A percentile compares a stretch with the other conserved stretches of the same genome.
These are phyloP conservation scores for Cacatua alba DNA, from an alignment of 2,113 vertebrate genomes.

Conservation along the genomic window DNA sequence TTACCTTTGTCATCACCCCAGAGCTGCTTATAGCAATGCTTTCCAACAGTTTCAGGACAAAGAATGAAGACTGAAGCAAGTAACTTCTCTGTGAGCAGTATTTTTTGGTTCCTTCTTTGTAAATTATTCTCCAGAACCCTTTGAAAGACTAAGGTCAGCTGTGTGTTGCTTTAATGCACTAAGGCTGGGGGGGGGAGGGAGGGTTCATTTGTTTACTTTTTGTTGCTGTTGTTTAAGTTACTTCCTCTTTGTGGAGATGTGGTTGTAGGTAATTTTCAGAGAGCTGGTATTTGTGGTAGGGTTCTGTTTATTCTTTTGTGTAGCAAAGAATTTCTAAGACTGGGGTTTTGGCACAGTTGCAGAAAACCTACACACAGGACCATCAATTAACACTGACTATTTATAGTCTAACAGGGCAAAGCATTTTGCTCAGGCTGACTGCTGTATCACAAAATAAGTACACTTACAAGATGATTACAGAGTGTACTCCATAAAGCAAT, in stretches of 20 bases:
- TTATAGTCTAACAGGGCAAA: constrained; percentile 32
- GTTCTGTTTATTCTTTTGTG: background rate
- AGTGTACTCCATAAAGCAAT: background rate
- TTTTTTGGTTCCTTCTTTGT: constrained; percentile 14
- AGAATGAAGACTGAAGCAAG: constrained; percentile 5
- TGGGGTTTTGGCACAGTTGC: background rate
- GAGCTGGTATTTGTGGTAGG: background rate
- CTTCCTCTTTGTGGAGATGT: background rate
- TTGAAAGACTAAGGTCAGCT: background rate
- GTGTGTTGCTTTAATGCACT: background rate
- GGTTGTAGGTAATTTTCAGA: background rate
- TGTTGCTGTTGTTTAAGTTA: background rate
- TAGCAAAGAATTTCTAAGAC: background rate
- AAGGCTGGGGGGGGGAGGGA: background rate
- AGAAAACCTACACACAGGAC: background rate
- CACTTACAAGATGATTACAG: constrained; percentile 34
- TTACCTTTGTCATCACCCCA: constrained; percentile 17
- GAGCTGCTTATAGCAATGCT: background rate
- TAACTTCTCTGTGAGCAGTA: background rate
- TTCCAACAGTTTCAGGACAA: background rate
- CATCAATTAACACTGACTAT: constrained; percentile 39
- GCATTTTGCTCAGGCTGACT: constrained; percentile 1
- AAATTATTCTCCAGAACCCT: background rate
- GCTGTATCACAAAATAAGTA: background rate
- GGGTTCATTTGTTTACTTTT: background rate